A percentile compares a stretch with the other conserved stretches of the same genome.
Conservation (phyloP, 1,140 invertebrate species). For the Oscheius sp. region DNA sequence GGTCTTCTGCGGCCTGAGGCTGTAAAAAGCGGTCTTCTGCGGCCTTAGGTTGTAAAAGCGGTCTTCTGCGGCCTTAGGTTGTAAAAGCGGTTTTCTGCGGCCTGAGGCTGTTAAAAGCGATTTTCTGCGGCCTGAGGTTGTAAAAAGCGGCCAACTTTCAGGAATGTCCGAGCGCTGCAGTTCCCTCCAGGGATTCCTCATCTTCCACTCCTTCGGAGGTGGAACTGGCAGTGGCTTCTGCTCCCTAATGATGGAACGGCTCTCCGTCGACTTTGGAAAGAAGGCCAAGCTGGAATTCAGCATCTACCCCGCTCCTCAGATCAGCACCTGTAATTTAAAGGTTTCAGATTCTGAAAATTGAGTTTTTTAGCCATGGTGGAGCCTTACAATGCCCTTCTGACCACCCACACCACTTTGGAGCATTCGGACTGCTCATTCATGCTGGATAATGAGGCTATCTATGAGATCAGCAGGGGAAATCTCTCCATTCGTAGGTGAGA, state of each 20-base stretch:
- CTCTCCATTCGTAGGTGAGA: slow-evolving; percentile 64
- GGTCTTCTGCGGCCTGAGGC: no score
- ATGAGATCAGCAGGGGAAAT: slow-evolving; percentile 38
- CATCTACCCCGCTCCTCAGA: slow-evolving; percentile 83
- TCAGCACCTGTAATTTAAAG: slow-evolving; percentile 64
- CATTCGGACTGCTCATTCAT: slow-evolving; percentile 79
- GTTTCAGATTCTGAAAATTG: slow-evolving; percentile 71
- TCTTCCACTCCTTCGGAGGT: slow-evolving; percentile 86
- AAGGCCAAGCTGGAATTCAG: slow-evolving; percentile 84
- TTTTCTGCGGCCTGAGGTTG: no score
- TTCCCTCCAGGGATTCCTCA: slow-evolving; percentile 80
- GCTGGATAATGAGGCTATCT: slow-evolving; percentile 71
- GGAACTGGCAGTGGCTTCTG: slow-evolving; percentile 84
- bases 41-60: no score
- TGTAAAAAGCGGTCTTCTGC: no score
- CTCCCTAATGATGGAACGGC: slow-evolving; percentile 79
- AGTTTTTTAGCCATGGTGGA: slow-evolving; percentile 64
- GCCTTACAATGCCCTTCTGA: slow-evolving; percentile 71
- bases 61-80: no score
- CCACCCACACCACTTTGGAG: slow-evolving; percentile 75
- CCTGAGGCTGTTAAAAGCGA: no score
- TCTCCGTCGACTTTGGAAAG: slow-evolving; percentile 84
- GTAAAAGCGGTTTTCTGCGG: no score
- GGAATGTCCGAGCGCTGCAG: slow-evolving; percentile 50
- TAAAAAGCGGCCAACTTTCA: no score